phyloP scores from a whole-genome alignment of 2,797 vertebrate species.

The Acropternis orthonyx region DNA sequence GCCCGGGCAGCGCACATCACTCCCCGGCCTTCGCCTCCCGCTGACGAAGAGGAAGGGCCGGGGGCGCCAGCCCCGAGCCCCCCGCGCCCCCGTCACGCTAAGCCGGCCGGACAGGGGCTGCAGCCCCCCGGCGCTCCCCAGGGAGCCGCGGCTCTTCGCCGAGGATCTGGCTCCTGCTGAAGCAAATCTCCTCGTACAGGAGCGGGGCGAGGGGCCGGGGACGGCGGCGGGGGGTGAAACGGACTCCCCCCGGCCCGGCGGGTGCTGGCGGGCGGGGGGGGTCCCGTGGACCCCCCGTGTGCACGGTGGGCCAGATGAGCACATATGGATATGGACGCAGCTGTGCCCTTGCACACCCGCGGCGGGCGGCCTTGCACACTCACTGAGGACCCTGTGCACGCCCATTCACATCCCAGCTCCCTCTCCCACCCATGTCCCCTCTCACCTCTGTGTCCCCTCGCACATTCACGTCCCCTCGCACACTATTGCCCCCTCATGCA shows the following conservation, averaged over 20 bases:
- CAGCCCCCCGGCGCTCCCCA: conserved; percentile 14
- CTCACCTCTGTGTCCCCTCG: too few relatives aligned
- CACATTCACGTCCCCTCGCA: too few relatives aligned
- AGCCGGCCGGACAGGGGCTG: conserved; percentile 81
- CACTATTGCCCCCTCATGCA: too few relatives aligned
- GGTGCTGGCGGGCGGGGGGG: not conserved
- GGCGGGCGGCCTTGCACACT: not conserved
- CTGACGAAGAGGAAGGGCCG: conserved; percentile 82
- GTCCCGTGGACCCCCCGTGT: not conserved
- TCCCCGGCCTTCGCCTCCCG: conserved; percentile 78
- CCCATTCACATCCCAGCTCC: too few relatives aligned
- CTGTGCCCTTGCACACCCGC: not conserved
- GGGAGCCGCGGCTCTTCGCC: conserved; percentile 12
- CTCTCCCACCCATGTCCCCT: too few relatives aligned
- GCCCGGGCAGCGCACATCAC: conserved; percentile 81
- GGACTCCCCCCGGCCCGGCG: not conserved
- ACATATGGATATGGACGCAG: rapidly evolving
- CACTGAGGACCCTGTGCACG: not conserved
- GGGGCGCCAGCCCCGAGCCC: conserved; percentile 67
- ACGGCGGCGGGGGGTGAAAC: not conserved
- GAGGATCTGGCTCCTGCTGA: conserved; percentile 18
- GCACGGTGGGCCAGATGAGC: not conserved
- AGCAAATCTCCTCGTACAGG: conserved; percentile 32
- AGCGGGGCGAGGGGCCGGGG: not conserved
- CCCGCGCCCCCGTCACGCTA: conserved; percentile 78